phyloP scores from a whole-genome alignment of 2,797 vertebrate genomes.

The Hippocampus kuda region DNA sequence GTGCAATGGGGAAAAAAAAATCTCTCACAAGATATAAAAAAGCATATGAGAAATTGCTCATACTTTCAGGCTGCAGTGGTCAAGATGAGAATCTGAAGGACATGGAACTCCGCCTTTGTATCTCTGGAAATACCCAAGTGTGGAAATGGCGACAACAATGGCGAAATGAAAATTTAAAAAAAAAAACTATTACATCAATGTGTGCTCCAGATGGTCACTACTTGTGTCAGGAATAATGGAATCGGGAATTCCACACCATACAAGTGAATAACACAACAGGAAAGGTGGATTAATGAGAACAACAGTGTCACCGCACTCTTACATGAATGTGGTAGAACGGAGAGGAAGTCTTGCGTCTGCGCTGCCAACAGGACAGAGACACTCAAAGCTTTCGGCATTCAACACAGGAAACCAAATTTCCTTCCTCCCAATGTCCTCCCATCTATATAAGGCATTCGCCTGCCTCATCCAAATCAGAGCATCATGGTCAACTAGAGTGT shows the following conservation, averaged over 20 bases:
- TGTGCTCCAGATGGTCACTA: slow-evolving; percentile 35
- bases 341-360: slow-evolving; percentile 47
- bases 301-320: slow-evolving; percentile 23
- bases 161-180: slow-evolving; percentile 26
- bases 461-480: slow-evolving; percentile 20
- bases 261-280: slow-evolving; percentile 44
- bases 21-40: slow-evolving; percentile 31
- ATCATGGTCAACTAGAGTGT: not conserved
- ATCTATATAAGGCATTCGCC: slow-evolving; percentile 50
- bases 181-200: slow-evolving; percentile 20
- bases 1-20: slow-evolving; percentile 22
- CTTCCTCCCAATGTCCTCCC: slow-evolving; percentile 39
- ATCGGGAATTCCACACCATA: slow-evolving; percentile 36
- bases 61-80: slow-evolving; percentile 25
- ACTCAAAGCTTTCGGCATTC: slow-evolving; percentile 38
- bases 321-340: slow-evolving; percentile 14
- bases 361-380: slow-evolving; percentile 45
- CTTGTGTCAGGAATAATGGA: slow-evolving; percentile 31
- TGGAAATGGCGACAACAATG: slow-evolving; percentile 30
- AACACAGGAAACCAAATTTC: slow-evolving; percentile 57
- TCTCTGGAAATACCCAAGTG: slow-evolving; percentile 20
- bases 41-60: slow-evolving; percentile 32
- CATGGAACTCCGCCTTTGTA: slow-evolving; percentile 28
- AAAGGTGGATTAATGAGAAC: slow-evolving; percentile 38
- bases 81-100: slow-evolving; percentile 34